phyloP scores from a whole-genome alignment of 2,113 vertebrate genomes.

The Nycticryphes semicollaris region DNA sequence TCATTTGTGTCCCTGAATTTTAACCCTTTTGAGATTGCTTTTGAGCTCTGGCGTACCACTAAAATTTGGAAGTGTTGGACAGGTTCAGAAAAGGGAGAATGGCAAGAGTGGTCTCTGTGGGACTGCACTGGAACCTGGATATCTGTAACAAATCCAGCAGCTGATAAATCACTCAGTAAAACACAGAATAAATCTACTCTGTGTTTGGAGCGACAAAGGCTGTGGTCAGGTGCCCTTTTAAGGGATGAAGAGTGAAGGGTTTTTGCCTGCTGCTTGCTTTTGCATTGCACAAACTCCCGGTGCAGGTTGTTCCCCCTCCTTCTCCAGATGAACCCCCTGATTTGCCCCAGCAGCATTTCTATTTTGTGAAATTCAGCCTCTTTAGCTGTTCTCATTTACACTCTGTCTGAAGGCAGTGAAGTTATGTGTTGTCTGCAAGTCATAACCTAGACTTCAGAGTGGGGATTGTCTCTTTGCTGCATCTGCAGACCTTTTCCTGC shows the following conservation, averaged over 20 bases:
- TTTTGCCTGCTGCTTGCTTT: background rate
- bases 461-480: background rate
- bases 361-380: background rate
- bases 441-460: background rate
- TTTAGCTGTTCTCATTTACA: background rate
- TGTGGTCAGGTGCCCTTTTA: background rate
- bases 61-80: background rate
- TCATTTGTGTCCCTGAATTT: conserved; percentile 22
- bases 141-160: background rate
- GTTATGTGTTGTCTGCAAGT: background rate
- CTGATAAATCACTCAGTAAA: background rate
- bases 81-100: background rate
- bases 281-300: background rate
- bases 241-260: background rate
- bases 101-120: background rate
- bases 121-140: background rate
- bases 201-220: background rate
- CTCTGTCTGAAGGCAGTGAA: background rate
- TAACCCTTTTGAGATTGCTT: conserved; percentile 7
- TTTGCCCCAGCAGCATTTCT: background rate
- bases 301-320: background rate
- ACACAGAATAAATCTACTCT: background rate
- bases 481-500: background rate
- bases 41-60: background rate
- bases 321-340: background rate